Conservation (phyloP, 92 coral and sea anemone species). For the Epizoanthus stellaris region DNA sequence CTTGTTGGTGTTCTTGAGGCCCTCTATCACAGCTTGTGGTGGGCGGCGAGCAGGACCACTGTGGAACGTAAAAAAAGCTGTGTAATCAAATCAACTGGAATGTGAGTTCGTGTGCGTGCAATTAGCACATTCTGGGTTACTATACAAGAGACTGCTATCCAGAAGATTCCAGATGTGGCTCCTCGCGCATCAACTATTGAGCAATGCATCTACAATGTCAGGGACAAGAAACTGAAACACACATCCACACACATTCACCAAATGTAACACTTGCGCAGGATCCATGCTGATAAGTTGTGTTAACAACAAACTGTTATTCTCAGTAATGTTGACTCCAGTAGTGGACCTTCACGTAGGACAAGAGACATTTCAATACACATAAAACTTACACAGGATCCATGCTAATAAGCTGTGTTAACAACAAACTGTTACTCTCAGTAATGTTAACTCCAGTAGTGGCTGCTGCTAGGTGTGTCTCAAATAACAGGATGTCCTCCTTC, state of each 20-base stretch:
- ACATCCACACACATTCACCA: not conserved
- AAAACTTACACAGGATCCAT: conserved; percentile 93
- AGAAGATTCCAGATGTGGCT: not conserved
- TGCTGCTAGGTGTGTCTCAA: conserved; percentile 98
- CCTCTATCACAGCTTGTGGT: conserved; percentile 87
- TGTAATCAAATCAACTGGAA: not conserved
- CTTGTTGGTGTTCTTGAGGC: conserved; percentile 80
- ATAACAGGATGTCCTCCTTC: conserved; percentile 91
- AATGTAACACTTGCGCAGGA: conserved; percentile 71
- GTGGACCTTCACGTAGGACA: conserved; percentile 47
- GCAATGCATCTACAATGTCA: not conserved
- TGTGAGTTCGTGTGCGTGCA: too few relatives aligned
- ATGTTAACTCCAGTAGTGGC: conserved; percentile 94
- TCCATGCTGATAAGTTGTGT: conserved; percentile 92
- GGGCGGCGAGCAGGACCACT: conserved; percentile 98
- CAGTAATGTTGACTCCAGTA: conserved; percentile 89
- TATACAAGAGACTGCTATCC: too few relatives aligned
- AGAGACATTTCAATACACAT: too few relatives aligned
- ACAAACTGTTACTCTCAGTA: conserved; percentile 90
- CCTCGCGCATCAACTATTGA: not conserved
- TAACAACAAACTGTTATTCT: conserved; percentile 84
- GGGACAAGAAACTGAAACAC: not conserved
- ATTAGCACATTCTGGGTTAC: too few relatives aligned
- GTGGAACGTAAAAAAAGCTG: not conserved
- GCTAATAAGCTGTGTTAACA: conserved; percentile 88